Conservation (phyloP, 2,113 vertebrate species). For the Pantherophis guttatus region DNA sequence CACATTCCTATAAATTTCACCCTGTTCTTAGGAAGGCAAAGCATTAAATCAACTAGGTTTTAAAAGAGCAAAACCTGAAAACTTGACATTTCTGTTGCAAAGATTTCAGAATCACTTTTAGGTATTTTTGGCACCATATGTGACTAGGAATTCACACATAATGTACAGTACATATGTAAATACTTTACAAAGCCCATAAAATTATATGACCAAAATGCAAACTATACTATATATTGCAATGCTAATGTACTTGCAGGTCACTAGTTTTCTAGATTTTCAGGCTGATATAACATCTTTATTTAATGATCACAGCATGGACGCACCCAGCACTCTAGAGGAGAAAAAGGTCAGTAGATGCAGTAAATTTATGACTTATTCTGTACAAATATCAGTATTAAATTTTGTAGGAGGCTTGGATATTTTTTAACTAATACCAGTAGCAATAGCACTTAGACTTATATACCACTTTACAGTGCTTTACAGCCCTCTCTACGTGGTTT, state of each 20-base stretch:
- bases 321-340: too few relatives aligned
- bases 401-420: background rate
- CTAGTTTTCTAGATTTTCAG: background rate
- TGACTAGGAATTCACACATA: background rate
- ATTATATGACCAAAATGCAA: background rate
- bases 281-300: background rate
- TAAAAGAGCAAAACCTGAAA: background rate
- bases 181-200: background rate
- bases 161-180: background rate
- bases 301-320: background rate
- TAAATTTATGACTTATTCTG: background rate
- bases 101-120: background rate
- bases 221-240: too few relatives aligned
- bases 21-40: background rate
- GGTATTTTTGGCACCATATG: background rate
- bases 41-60: background rate
- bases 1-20: background rate
- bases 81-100: background rate
- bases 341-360: too few relatives aligned
- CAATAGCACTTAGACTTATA: too few relatives aligned
- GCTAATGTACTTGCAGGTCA: background rate
- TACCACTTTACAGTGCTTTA: too few relatives aligned
- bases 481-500: too few relatives aligned
- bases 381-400: background rate
- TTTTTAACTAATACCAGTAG: background rate